Conservation (phyloP, 2,888 invertebrate species). For the Boloria euphrosyne region DNA sequence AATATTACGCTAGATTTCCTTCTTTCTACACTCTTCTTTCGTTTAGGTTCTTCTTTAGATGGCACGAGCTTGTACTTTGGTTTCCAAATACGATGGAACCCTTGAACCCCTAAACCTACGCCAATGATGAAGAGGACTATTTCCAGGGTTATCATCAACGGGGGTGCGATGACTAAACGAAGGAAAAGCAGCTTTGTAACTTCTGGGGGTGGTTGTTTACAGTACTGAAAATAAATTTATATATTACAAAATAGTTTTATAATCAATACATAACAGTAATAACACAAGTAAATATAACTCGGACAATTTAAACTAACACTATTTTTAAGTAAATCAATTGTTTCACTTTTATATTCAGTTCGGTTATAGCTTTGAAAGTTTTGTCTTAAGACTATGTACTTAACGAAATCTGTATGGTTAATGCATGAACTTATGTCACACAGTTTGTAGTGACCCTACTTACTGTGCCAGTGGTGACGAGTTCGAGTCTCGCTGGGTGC, state of each 20-base stretch:
- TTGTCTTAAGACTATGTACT: no score
- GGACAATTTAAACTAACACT: no score
- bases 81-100: conserved; percentile 60
- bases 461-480: no score
- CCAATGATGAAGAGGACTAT: conserved; percentile 74
- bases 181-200: conserved; percentile 70
- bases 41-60: conserved; percentile 43
- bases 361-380: no score
- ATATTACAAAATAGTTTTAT: background rate
- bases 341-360: no score
- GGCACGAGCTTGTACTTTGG: conserved; percentile 61
- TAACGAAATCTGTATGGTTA: no score
- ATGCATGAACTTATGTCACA: no score
- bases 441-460: no score
- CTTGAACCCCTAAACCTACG: conserved; percentile 65
- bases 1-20: conserved; percentile 55
- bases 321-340: no score
- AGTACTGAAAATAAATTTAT: conserved; percentile 52
- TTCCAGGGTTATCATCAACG: conserved; percentile 69
- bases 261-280: background rate
- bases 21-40: conserved; percentile 46
- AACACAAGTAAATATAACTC: no score
- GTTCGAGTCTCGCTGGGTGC: no score
- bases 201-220: conserved; percentile 65
- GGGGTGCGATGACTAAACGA: conserved; percentile 77